phyloP scores from a whole-genome alignment of 2,113 vertebrate species.

The Gadus macrocephalus region DNA sequence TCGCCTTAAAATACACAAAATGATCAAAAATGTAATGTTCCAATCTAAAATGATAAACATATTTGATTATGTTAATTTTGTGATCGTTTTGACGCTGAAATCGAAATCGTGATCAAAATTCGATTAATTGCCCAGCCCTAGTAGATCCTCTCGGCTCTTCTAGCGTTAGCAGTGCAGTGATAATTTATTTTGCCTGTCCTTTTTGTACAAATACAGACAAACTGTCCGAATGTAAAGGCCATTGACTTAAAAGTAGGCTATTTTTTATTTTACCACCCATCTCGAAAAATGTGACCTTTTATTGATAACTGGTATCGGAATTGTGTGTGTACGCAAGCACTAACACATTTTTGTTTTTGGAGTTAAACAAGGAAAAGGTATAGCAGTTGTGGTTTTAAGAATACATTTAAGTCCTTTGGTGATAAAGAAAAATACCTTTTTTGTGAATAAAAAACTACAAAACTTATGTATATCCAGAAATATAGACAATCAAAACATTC shows the following conservation, averaged over 20 bases:
- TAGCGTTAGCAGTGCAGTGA: constrained; percentile 76
- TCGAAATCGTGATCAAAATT: too few relatives aligned
- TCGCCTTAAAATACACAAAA: too few relatives aligned
- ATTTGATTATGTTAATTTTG: too few relatives aligned
- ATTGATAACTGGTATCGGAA: constrained; percentile 65
- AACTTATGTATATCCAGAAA: constrained; percentile 78
- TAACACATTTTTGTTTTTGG: constrained; percentile 71
- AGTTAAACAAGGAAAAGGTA: constrained; percentile 33
- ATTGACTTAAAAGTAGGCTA: constrained; percentile 75
- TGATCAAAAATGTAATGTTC: too few relatives aligned
- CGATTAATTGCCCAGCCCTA: not conserved
- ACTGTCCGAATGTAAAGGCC: constrained; percentile 84
- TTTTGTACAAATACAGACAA: constrained; percentile 76
- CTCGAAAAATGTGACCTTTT: constrained; percentile 74
- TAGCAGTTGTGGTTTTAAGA: constrained; percentile 62
- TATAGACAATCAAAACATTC: constrained; percentile 97
- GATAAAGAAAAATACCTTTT: constrained; percentile 54
- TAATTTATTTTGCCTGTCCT: constrained; percentile 89
- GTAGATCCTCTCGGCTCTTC: constrained; percentile 66
- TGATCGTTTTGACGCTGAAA: too few relatives aligned
- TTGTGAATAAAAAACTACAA: constrained; percentile 72
- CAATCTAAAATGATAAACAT: too few relatives aligned
- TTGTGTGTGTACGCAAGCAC: constrained; percentile 65
- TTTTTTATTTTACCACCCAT: constrained; percentile 62
- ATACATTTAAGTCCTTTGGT: constrained; percentile 52